phyloP scores from a whole-genome alignment of 2,113 vertebrate species.

The Triplophysa dalaica region DNA sequence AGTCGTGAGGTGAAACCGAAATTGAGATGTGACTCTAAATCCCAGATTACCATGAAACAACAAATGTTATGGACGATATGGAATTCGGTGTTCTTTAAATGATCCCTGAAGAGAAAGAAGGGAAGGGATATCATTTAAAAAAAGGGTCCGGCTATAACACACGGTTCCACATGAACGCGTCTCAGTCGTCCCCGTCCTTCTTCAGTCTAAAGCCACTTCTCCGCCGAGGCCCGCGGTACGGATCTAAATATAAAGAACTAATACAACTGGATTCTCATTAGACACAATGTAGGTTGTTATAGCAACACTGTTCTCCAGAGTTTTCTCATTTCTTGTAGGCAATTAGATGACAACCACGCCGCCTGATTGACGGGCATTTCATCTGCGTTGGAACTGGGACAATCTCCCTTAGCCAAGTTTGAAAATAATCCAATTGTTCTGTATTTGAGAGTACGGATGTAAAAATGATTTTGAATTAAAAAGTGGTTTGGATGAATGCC shows the following conservation, averaged over 20 bases:
- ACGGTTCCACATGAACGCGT: slow-evolving; percentile 13
- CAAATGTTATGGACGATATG: slow-evolving; percentile 22
- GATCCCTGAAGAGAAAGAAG: slow-evolving; percentile 14
- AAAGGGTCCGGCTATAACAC: background rate
- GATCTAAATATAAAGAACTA: slow-evolving; percentile 47
- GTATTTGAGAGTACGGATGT: slow-evolving; percentile 24
- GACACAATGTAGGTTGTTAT: slow-evolving; percentile 39
- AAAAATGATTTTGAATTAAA: slow-evolving; percentile 17
- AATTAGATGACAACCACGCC: slow-evolving; percentile 43
- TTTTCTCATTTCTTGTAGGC: slow-evolving; percentile 42
- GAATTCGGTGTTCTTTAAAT: slow-evolving; percentile 4
- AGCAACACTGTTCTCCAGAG: slow-evolving; percentile 43
- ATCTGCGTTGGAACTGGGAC: slow-evolving; percentile 20
- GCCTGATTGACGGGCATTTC: slow-evolving; percentile 48
- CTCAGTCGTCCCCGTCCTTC: background rate
- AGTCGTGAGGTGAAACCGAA: slow-evolving; percentile 28
- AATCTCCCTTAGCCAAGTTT: slow-evolving; percentile 20
- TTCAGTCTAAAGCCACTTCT: background rate
- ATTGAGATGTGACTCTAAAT: slow-evolving; percentile 48
- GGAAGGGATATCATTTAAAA: slow-evolving; percentile 9
- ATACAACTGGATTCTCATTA: slow-evolving; percentile 43
- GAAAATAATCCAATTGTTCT: slow-evolving; percentile 41
- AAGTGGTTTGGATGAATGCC: background rate
- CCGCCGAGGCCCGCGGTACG: slow-evolving; percentile 17
- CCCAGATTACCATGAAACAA: slow-evolving; percentile 45